Evolutionary conservation across 2,888 invertebrate genomes (phyloP), one percentile per base, ranked within the genome.

Genomic region (Neuroscelio doddi): DNA sequence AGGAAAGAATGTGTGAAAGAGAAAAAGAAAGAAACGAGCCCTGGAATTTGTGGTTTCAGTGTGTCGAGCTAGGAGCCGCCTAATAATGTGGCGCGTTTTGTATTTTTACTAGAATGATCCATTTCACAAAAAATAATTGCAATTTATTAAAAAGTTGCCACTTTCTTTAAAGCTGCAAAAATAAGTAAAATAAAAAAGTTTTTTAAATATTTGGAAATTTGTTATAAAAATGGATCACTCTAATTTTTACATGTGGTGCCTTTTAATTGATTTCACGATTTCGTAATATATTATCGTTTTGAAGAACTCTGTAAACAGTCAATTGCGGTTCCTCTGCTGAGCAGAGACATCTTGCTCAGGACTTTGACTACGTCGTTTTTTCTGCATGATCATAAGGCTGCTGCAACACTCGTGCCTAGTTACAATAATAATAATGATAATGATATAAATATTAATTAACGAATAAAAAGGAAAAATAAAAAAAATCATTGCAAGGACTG

Each of bases 391-490:
- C 27, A 57, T 16, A 66, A 62, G 52, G 58, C 62, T 58, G 62
- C 62, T 57, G 62, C 66, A 62, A 62, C 58, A 66, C 65, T 66
- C 55, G 66, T 67, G 66, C 66, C 66, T 63, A 49, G 49, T 58
- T 62, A 53, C 41, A 39, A 62, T 61, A 61, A 61, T 41, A 38
- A 47, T 16, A 46, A 17, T 36, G 15, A 34, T 51, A 36, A 29
- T 46, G 42, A 58, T 27, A 58, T 58, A 34, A 59, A 46, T 61
- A 49, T 27, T 45, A 51, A 63, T 45, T 36, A 36, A 53, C 49
- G 56, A 14, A 7, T 49, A 47, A 56, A 47, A 21, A 24, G 29
- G 8, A 53, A 44, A 51, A 51, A 47, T 14, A 27, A 39, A 41
- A 55, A 30, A 17, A 46, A 16, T 16, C 12, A 51, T 21, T 46